phyloP scores from a whole-genome alignment of 37 sponge, comb jelly and placozoan genomes.

The Lycopodina hypogea region DNA sequence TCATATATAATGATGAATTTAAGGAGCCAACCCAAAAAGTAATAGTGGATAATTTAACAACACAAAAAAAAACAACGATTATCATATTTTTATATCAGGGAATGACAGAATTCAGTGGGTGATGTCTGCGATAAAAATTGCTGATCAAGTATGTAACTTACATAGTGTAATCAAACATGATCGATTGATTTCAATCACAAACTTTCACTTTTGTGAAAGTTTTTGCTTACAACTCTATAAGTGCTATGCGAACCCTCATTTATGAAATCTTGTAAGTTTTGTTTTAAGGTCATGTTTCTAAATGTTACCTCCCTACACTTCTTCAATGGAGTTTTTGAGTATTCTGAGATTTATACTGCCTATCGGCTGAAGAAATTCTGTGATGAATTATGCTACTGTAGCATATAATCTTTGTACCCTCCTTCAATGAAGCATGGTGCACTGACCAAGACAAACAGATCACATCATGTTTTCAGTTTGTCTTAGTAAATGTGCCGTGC shows the following conservation, averaged over 20 bases:
- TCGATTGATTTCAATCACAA: too few species aligned
- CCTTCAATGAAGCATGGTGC: constrained; percentile 58
- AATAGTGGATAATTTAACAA: neutral
- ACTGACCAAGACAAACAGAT: too few species aligned
- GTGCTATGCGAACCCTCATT: constrained; percentile 51
- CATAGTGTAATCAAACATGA: too few species aligned
- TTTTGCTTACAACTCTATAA: constrained; percentile 53
- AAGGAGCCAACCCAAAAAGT: neutral
- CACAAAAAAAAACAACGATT: neutral
- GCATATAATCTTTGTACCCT: constrained; percentile 65
- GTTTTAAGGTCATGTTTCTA: neutral
- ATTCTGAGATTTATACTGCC: constrained; percentile 60
- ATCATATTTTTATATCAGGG: constrained; percentile 1
- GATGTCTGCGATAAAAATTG: constrained; percentile 32
- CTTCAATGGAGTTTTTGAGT: constrained; percentile 41
- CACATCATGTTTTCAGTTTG: too few species aligned
- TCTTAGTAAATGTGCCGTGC: too few species aligned
- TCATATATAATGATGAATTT: constrained; percentile 57
- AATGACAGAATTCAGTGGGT: constrained; percentile 27
- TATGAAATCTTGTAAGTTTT: constrained; percentile 46
- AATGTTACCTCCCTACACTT: neutral
- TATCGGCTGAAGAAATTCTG: constrained; percentile 59
- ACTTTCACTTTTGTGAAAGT: constrained; percentile 5
- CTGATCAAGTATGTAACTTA: constrained; percentile 64
- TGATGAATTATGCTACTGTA: constrained; percentile 68